Conservation (phyloP, 2,888 invertebrate genomes). For the Ophion costatus region DNA sequence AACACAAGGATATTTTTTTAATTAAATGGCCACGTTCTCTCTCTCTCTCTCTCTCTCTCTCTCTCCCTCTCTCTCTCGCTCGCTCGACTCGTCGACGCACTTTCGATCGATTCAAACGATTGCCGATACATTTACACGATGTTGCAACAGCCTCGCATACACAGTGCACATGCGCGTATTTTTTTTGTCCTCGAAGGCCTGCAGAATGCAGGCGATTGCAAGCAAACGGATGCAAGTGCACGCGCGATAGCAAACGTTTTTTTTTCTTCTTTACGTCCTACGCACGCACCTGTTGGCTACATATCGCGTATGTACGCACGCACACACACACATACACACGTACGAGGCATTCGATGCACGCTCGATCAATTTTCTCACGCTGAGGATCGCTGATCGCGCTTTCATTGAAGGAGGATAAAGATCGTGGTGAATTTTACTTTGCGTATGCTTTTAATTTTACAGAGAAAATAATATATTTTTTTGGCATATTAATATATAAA, state of each 20-base stretch:
- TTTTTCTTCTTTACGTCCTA: conserved; percentile 56
- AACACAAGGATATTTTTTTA: conserved; percentile 27
- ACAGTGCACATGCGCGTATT: background rate
- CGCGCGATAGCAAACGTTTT: conserved; percentile 34
- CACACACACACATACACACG: no score
- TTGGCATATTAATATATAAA: no score
- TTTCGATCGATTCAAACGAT: conserved; percentile 53
- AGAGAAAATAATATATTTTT: background rate
- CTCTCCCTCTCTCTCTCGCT: conserved; percentile 2
- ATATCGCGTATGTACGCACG: conserved; percentile 18
- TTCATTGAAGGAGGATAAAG: background rate
- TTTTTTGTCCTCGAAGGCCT: background rate
- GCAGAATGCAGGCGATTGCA: conserved; percentile 41
- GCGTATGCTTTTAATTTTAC: background rate
- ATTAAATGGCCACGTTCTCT: conserved; percentile 20
- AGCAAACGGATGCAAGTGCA: conserved; percentile 51
- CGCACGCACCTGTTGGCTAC: conserved; percentile 66
- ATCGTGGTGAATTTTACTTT: background rate
- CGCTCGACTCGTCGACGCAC: conserved; percentile 26
- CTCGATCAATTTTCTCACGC: background rate
- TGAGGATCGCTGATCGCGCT: background rate
- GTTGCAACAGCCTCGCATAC: conserved; percentile 37
- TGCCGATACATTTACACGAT: conserved; percentile 34
- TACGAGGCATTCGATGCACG: conserved; percentile 7
- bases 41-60: background rate